These are phyloP conservation scores for Pterocles orientalis DNA, from an alignment of 2,113 vertebrate species.

Conservation along the genomic window DNA sequence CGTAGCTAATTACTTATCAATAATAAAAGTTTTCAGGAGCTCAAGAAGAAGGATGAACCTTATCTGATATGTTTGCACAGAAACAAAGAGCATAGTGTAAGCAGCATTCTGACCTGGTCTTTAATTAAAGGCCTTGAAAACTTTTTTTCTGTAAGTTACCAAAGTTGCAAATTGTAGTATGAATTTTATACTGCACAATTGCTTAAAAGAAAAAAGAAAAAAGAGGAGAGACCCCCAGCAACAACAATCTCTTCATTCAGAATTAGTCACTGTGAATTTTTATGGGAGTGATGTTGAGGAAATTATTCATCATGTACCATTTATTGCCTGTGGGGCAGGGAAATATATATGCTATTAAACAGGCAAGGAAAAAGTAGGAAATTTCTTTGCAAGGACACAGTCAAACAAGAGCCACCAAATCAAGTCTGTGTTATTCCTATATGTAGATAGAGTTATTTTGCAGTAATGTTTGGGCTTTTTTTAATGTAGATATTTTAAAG, in stretches of 20 bases:
- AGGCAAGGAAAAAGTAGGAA: conserved; percentile 6
- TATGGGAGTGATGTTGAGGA: not conserved
- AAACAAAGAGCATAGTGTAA: conserved; percentile 9
- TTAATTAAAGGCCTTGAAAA: not conserved
- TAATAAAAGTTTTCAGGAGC: not conserved
- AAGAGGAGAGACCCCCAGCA: not conserved
- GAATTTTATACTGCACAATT: not conserved
- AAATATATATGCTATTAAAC: conserved; percentile 46
- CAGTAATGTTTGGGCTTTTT: not conserved
- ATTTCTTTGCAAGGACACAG: conserved; percentile 27
- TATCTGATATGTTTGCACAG: conserved; percentile 22
- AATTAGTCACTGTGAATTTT: conserved; percentile 45
- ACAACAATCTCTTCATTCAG: not conserved
- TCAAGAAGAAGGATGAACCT: not conserved
- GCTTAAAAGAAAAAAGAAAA: not conserved
- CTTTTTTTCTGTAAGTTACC: conserved; percentile 17
- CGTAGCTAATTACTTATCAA: not conserved
- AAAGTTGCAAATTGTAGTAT: conserved; percentile 25
- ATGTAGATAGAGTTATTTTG: conserved; percentile 29
- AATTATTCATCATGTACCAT: not conserved
- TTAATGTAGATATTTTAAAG: conserved; percentile 53
- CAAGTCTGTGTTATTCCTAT: conserved; percentile 59
- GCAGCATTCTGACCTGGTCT: not conserved
- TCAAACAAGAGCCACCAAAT: conserved; percentile 63
- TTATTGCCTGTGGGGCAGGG: not conserved